Percentiles rank a stretch among this genome's conserved stretches.
Conservation (phyloP, 2,113 vertebrate genomes). For the Equus przewalskii region DNA sequence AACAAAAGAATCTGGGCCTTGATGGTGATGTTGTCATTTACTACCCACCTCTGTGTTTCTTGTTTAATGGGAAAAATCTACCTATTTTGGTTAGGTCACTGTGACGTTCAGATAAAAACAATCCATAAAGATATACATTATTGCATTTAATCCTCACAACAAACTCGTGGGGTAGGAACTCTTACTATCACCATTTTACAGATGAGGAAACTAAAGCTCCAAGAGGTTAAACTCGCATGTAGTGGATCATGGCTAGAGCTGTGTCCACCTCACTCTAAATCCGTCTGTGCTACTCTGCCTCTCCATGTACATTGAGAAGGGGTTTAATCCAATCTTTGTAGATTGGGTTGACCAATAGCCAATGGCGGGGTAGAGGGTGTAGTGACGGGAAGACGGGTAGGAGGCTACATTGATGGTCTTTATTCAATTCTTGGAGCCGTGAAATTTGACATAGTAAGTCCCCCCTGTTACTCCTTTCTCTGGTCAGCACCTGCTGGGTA, state of each 20-base stretch:
- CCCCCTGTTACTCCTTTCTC: rapidly evolving
- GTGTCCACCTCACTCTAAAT: rapidly evolving
- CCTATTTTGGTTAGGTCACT: background rate
- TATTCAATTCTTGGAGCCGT: background rate
- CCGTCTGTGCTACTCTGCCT: background rate
- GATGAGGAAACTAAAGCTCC: background rate
- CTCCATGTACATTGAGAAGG: background rate
- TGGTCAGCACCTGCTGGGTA: too few relatives aligned
- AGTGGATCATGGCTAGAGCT: background rate
- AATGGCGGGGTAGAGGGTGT: too few relatives aligned
- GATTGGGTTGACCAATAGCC: background rate
- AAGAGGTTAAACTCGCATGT: background rate
- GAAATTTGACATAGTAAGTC: background rate
- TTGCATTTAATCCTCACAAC: background rate
- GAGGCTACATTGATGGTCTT: background rate
- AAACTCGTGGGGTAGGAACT: background rate
- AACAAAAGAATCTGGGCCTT: background rate
- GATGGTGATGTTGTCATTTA: too few relatives aligned
- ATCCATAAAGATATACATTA: background rate
- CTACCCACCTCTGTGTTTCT: background rate
- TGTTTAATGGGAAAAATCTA: background rate
- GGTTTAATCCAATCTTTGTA: background rate
- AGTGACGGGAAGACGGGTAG: too few relatives aligned
- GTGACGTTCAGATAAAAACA: background rate
- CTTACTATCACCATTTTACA: background rate